These are phyloP conservation scores for Onychostruthus taczanowskii DNA, from an alignment of 2,113 vertebrate genomes.

Conservation along the genomic window DNA sequence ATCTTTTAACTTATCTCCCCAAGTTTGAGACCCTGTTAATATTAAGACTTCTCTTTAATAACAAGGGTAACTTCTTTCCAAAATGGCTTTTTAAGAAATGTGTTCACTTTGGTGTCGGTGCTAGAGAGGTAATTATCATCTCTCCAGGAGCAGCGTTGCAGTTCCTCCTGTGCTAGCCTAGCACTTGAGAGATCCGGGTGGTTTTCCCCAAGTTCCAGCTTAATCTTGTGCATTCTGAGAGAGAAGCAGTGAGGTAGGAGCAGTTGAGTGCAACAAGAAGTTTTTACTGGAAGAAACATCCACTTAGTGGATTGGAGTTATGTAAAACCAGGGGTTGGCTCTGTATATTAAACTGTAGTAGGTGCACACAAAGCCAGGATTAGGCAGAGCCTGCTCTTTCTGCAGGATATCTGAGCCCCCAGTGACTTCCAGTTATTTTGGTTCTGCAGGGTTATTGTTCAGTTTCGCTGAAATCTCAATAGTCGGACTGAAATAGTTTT, in stretches of 20 bases:
- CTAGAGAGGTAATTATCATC: neutral
- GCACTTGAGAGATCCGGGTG: neutral
- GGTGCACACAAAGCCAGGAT: neutral
- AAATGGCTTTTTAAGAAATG: neutral
- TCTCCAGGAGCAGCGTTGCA: fast-evolving
- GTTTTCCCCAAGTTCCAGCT: neutral
- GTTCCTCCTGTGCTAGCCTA: neutral
- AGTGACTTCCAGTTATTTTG: neutral
- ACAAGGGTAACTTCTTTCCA: neutral
- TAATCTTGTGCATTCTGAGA: neutral
- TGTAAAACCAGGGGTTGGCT: neutral
- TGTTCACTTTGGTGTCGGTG: neutral
- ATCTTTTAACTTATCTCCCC: neutral
- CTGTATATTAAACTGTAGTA: neutral
- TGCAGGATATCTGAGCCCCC: neutral
- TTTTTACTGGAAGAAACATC: neutral
- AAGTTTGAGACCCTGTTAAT: neutral
- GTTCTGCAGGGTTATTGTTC: fast-evolving
- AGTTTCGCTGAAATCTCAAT: neutral
- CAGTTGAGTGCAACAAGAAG: neutral
- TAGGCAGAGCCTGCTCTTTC: neutral
- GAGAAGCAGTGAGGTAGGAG: neutral
- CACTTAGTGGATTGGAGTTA: neutral
- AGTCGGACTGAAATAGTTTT: neutral
- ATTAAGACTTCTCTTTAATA: neutral